These are phyloP conservation scores for Numenius arquata DNA, from an alignment of 2,113 vertebrate species.

Conservation along the genomic window DNA sequence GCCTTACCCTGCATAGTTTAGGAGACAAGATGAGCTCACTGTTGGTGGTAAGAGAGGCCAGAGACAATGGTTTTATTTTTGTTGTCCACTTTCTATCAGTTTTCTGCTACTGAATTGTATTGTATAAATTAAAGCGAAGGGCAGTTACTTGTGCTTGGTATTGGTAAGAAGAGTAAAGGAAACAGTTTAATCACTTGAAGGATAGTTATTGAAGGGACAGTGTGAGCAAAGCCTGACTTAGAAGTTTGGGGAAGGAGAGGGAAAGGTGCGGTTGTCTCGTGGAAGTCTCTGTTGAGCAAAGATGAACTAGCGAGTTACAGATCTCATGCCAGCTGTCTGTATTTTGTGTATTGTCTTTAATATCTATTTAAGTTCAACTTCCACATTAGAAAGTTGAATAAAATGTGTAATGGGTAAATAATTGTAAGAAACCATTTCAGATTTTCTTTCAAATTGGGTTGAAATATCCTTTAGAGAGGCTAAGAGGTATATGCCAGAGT, in stretches of 20 bases:
- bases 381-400: neutral
- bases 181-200: neutral
- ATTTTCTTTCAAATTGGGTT: neutral
- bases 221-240: neutral
- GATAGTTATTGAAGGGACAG: neutral
- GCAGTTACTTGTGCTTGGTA: neutral
- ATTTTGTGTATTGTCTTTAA: neutral
- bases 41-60: neutral
- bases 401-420: neutral
- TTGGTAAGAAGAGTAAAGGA: neutral
- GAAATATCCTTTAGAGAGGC: neutral
- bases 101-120: neutral
- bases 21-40: neutral
- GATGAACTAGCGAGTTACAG: neutral
- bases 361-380: neutral
- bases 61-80: neutral
- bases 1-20: neutral
- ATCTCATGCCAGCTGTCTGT: neutral
- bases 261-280: neutral
- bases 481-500: neutral
- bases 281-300: neutral
- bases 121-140: neutral
- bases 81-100: neutral
- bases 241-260: neutral
- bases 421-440: neutral